phyloP scores from a whole-genome alignment of 2,113 vertebrate genomes.

The Edolisoma coerulescens region DNA sequence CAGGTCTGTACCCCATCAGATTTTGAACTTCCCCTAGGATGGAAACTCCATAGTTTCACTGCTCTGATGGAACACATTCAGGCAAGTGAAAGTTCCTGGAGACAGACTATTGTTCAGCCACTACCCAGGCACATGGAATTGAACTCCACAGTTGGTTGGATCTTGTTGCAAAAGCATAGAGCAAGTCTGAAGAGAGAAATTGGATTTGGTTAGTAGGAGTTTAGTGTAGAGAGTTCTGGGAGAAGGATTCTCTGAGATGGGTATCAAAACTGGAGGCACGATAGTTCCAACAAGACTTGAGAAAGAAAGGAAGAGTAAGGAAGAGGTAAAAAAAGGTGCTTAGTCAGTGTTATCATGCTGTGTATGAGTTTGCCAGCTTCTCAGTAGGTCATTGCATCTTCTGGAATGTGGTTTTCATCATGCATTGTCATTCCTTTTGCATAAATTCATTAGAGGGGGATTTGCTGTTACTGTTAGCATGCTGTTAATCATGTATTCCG shows the following conservation, averaged over 20 bases:
- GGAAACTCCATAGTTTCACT: neutral
- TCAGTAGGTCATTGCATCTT: neutral
- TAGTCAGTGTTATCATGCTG: neutral
- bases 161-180: neutral
- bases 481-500: neutral
- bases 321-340: neutral
- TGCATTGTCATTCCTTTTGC: neutral
- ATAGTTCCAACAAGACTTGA: neutral
- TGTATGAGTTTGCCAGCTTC: neutral
- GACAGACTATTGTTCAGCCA: neutral
- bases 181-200: neutral
- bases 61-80: neutral
- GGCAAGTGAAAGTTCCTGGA: neutral
- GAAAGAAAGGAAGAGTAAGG: neutral
- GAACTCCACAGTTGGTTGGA: neutral
- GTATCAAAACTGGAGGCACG: neutral
- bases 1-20: neutral
- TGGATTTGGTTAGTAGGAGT: neutral
- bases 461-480: conserved; percentile 16
- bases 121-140: neutral
- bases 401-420: conserved; percentile 34
- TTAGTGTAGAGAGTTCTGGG: neutral
- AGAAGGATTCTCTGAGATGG: neutral
- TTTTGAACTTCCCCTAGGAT: neutral
- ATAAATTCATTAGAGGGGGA: neutral